Evolutionary conservation across 2,113 vertebrate species (phyloP).

Genomic region (Dunckerocampus dactyliophorus): DNA sequence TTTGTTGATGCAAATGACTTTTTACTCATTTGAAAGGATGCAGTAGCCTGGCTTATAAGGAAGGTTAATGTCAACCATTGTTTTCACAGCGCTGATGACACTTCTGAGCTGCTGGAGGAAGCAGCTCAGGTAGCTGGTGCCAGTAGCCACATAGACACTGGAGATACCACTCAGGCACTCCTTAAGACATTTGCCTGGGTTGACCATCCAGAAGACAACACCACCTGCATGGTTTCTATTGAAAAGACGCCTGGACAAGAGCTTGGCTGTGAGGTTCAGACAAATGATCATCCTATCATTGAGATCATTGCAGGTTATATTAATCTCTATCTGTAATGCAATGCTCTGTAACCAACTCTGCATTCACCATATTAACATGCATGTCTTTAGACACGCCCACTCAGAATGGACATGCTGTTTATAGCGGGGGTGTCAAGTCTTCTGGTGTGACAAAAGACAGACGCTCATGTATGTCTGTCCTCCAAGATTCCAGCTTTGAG

Average conservation of each 20-base stretch:
- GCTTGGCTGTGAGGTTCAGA: not conserved
- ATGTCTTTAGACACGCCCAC: slow-evolving; percentile 32
- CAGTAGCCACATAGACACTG: slow-evolving; percentile 17
- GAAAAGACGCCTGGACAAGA: slow-evolving; percentile 8
- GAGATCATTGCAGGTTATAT: slow-evolving; percentile 28
- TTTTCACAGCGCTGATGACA: slow-evolving; percentile 44
- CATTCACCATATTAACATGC: no score
- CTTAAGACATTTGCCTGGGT: slow-evolving; percentile 69
- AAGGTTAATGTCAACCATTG: not conserved
- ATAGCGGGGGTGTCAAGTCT: not conserved
- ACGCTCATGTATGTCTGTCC: slow-evolving; percentile 26
- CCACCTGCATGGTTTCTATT: slow-evolving; percentile 13
- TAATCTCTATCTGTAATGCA: not conserved
- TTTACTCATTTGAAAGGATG: not conserved
- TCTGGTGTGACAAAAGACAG: slow-evolving; percentile 7
- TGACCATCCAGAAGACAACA: slow-evolving; percentile 49
- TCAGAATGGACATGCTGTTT: slow-evolving; percentile 34
- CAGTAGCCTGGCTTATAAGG: no score
- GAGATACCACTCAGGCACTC: slow-evolving; percentile 60
- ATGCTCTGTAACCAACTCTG: no score
- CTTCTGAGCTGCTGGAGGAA: slow-evolving; percentile 45
- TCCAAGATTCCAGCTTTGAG: slow-evolving; percentile 57
- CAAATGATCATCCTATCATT: not conserved
- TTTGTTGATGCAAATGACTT: no score
- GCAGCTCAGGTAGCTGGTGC: slow-evolving; percentile 39